Base-by-base conservation (phyloP, 2,797 vertebrate genomes). In the Limnodromus scolopaceus region DNA sequence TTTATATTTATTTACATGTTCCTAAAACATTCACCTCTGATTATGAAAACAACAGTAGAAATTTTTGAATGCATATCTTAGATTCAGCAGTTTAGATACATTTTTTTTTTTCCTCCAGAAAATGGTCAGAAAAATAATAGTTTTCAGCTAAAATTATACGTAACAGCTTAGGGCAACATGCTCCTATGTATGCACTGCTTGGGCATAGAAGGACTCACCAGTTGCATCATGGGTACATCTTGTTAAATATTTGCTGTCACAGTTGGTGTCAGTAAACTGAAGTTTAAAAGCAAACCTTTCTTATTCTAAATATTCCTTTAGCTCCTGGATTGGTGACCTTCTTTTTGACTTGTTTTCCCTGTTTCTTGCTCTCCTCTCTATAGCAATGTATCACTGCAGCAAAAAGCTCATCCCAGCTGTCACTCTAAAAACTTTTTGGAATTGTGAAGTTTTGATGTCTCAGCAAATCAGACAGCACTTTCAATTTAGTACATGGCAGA, bases 401-500 rank as follows among this genome's bases (percentile, higher is more conserved):
- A 38, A 57, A 54, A 36, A 68, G 17, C 11, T 58, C 43, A 81
- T 95, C 65, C 76, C 53, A 89, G 80, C 57, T 91, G 72, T 75
- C 90, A 96, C 86, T 91, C 84, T 49, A 43, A 69, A 84, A 96
- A 97, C 60, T 89, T 96, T 87, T 63, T 3, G 11, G 64, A 64
- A 93, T 68, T 61, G 88, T 75, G 39, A 75, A 96, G 53, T 93
- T 93, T 79, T 94, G 82, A 95, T 94, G 89, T 96, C 93, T 91
- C 84, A 97, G 87, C 77, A 96, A 97, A 97, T 95, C 92, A 93
- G 87, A 89, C 49, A 81, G 76, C 41, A 55, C 70, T 96, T 98
- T 97, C 95, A 96, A 96, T 97, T 97, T 97, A 95, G 58, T 86
- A 84, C 25, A 2, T 46, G 92, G 78, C 66, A 98, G 97, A 97